Conservation (phyloP, 2,113 vertebrate genomes). For the Centropristis striata region DNA sequence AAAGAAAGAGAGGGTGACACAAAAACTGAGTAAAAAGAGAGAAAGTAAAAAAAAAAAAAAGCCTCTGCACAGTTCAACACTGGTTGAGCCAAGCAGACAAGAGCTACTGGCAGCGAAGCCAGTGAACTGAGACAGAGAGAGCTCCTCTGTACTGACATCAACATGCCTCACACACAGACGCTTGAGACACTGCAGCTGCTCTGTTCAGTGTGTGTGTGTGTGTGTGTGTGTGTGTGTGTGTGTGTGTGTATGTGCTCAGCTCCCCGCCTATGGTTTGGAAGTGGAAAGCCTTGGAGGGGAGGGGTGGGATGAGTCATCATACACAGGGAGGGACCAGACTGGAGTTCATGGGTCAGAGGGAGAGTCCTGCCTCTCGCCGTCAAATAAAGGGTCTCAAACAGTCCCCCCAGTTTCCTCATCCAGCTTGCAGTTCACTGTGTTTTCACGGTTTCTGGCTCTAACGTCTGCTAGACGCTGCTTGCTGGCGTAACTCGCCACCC, state of each 20-base stretch:
- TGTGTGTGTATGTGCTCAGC: slow-evolving; percentile 14
- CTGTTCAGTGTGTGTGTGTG: slow-evolving; percentile 26
- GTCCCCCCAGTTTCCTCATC: background rate
- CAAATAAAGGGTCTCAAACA: slow-evolving; percentile 2
- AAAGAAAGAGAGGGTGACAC: slow-evolving; percentile 17
- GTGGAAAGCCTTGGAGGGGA: slow-evolving; percentile 10
- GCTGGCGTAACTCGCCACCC: slow-evolving; percentile 2
- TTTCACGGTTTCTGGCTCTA: slow-evolving; percentile 1
- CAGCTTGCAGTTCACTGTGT: background rate
- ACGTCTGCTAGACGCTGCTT: background rate
- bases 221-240: slow-evolving; percentile 11
- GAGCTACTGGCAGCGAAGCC: slow-evolving; percentile 37
- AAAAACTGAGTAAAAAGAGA: background rate
- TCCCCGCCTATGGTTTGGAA: slow-evolving; percentile 26
- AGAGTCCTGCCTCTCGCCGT: slow-evolving; percentile 18
- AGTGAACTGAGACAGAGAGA: slow-evolving; percentile 47
- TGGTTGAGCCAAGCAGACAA: slow-evolving; percentile 40
- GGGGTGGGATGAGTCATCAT: slow-evolving; percentile 54
- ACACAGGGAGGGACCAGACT: slow-evolving; percentile 31
- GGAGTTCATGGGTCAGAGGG: slow-evolving; percentile 52
- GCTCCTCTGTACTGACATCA: slow-evolving; percentile 66
- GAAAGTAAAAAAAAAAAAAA: background rate
- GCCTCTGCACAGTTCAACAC: slow-evolving; percentile 1
- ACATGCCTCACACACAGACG: slow-evolving; percentile 71
- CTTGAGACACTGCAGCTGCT: slow-evolving; percentile 77